Evolutionary conservation across 2,797 vertebrate genomes (phyloP).

Genomic region (Agapornis canus): DNA sequence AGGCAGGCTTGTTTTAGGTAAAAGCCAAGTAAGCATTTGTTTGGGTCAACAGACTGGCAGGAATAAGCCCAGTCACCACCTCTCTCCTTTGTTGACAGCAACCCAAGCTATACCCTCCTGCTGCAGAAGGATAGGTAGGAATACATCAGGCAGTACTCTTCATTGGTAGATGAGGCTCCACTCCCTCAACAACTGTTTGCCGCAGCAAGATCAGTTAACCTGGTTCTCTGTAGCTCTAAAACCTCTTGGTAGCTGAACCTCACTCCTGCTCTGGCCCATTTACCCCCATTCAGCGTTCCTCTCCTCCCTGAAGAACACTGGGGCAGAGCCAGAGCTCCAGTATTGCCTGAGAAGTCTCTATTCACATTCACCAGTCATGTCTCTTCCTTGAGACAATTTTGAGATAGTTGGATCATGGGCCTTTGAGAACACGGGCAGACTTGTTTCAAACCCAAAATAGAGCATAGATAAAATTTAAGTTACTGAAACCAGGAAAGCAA

Average conservation of each 20-base stretch:
- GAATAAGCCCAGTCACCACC: neutral
- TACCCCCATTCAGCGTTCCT: rapidly evolving
- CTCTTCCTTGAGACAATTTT: neutral
- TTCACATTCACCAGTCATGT: neutral
- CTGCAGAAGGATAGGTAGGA: neutral
- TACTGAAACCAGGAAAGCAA: neutral
- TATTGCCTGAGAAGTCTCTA: neutral
- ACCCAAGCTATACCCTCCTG: neutral
- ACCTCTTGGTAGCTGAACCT: neutral
- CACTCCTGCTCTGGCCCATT: neutral
- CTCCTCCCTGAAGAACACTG: neutral
- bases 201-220: neutral
- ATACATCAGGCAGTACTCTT: neutral
- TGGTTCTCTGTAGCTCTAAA: neutral
- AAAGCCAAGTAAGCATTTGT: neutral
- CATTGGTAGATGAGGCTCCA: neutral
- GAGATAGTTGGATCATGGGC: neutral
- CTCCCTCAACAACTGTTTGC: neutral
- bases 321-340: neutral
- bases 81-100: neutral
- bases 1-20: neutral
- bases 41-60: neutral
- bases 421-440: neutral
- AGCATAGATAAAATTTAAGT: neutral
- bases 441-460: neutral